Evolutionary conservation across 2,797 vertebrate species (phyloP).

Genomic region (Octomys mimax): DNA sequence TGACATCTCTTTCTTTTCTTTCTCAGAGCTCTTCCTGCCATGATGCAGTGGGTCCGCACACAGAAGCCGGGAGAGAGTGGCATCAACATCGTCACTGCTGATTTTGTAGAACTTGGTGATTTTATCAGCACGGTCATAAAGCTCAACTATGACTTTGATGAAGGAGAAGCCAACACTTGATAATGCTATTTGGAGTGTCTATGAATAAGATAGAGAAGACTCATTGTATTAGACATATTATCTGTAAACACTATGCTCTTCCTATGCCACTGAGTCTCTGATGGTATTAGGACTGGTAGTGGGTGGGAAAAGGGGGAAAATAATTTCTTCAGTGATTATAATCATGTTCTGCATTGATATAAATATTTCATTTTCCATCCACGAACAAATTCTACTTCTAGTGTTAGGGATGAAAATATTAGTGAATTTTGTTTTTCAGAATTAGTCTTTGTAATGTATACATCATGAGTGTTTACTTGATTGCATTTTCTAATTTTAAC

Average conservation of each 20-base stretch:
- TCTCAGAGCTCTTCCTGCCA: conserved; percentile 95
- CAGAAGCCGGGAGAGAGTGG: conserved; percentile 97
- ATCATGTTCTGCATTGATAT: conserved; percentile 82
- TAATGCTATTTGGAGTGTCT: conserved; percentile 67
- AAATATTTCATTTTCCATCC: conserved; percentile 85
- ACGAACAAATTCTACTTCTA: conserved; percentile 84
- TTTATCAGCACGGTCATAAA: conserved; percentile 99
- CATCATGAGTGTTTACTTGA: conserved; percentile 75
- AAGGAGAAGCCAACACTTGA: conserved; percentile 97
- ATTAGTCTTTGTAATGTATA: conserved; percentile 81
- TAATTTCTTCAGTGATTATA: conserved; percentile 81
- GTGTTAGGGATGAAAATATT: conserved; percentile 82
- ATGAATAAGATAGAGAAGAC: conserved; percentile 78
- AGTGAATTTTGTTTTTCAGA: conserved; percentile 83
- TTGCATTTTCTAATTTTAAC: conserved; percentile 72
- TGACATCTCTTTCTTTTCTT: conserved; percentile 80
- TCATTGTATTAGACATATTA: conserved; percentile 87
- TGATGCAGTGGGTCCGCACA: conserved; percentile 98
- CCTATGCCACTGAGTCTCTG: conserved; percentile 85
- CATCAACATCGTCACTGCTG: conserved; percentile 98
- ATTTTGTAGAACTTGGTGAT: conserved; percentile 99
- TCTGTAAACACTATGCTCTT: conserved; percentile 88
- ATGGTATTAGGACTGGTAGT: conserved; percentile 84
- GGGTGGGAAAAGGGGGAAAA: conserved; percentile 82
- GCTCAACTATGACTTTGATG: conserved; percentile 97